Evolutionary conservation across 2,888 invertebrate genomes (phyloP), one percentile per base, ranked within the genome.

Genomic region (Drosophila monieri): DNA sequence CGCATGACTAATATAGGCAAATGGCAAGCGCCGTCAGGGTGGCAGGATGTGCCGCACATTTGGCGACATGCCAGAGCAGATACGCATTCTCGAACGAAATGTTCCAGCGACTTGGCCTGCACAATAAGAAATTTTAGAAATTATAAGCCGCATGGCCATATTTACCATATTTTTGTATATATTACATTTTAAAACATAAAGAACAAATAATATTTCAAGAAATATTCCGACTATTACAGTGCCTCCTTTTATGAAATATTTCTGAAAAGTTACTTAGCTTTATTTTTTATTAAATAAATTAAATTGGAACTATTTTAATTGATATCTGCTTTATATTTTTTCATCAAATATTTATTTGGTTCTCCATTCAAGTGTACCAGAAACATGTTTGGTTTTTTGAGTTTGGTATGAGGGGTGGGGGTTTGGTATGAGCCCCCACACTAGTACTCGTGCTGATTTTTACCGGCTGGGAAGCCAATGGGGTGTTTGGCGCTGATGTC

Each of bases 1-100:
- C 80, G 80, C 85, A 87, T 87, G 86, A 87, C 86, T 87, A 87
- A 87, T 87, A 75, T 73, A 80, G 76, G 76, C 70, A 85, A 84
- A 86, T 84, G 85, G 74, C 66, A 61, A 78, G 59, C 61, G 76
- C 14, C 66, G 32, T 9, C 27, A 27, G 27, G 27, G 27, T 60
- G 53, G 32, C 41, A 49, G 70, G 76, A 81, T 78, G 62, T 79
- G 76, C 65, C 76, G 80, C 70, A 84, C 72, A 77, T 77, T 86
- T 86, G 86, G 86, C 86, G 77, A 84, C 84, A 80, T 84, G 86
- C 84, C 80, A 80, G 73, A 47, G 57, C 44, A 52, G 69, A 69
- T 67, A 69, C 66, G 48, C 66, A 68, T 68, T 68, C 69, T 15
- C 9, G 18, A 48, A 5, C 43, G n/a, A 56, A 49, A 44, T 48